phyloP scores from a whole-genome alignment of 1,140 invertebrate species.

The Vanessa atalanta region DNA sequence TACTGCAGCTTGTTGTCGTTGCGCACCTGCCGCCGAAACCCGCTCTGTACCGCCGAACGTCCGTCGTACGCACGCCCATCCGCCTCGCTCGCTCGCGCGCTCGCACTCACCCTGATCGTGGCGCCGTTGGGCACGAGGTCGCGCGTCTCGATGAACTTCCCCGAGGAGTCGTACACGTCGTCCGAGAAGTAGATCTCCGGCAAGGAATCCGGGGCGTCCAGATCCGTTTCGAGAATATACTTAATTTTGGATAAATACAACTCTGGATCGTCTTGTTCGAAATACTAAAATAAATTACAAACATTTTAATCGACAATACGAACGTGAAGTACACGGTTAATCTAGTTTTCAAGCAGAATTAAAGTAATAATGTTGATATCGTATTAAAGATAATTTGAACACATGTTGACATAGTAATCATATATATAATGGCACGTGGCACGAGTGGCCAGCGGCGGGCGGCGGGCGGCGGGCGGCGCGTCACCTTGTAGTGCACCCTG shows the following conservation, averaged over 20 bases:
- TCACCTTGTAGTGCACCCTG: constrained; percentile 93
- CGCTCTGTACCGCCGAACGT: too few species aligned
- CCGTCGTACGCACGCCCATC: too few species aligned
- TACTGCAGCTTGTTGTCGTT: constrained; percentile 91
- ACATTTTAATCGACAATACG: neutral
- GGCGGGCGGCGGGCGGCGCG: too few species aligned
- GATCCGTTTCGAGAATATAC: constrained; percentile 94
- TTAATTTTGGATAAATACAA: constrained; percentile 95
- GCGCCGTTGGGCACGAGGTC: constrained; percentile 89
- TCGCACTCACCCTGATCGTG: constrained; percentile 72
- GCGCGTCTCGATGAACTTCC: constrained; percentile 87
- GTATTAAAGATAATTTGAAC: too few species aligned
- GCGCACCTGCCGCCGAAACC: constrained; percentile 81
- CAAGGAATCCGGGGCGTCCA: constrained; percentile 84
- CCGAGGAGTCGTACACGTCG: constrained; percentile 91
- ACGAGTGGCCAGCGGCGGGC: too few species aligned
- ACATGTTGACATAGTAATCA: too few species aligned
- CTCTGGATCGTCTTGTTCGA: constrained; percentile 97
- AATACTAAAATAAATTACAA: constrained; percentile 85
- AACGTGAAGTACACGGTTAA: too few species aligned
- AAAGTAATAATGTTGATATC: too few species aligned
- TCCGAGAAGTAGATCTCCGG: constrained; percentile 94
- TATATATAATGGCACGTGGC: too few species aligned
- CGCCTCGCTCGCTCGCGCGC: too few species aligned
- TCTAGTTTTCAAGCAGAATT: too few species aligned